Evolutionary conservation across 2,113 vertebrate species (phyloP), one percentile per base, ranked within the genome.

Genomic region (Apteryx owenii): DNA sequence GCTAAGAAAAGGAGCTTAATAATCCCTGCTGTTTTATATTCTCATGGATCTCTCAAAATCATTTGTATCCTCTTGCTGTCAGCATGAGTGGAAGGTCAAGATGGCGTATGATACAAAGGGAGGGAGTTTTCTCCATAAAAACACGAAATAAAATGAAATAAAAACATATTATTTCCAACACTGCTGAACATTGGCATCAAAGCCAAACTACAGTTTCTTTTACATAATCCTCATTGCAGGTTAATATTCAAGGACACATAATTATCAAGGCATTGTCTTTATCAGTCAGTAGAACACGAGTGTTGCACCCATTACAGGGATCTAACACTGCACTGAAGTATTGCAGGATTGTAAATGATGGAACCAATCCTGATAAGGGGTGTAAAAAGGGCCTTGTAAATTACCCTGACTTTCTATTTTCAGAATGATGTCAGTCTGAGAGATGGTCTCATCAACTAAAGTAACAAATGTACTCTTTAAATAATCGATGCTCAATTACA

Each of bases 401-500:
- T 94, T 88, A 86, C 64, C 40, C 88, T 85, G 90, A 58, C 66
- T 91, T 96, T 96, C 88, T 93, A 2, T 83, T 93, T 64, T 93
- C 36, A 50, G 76, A 66, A 54, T 83, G 26, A 62, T 94, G 90
- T 95, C 78, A 87, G 71, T 83, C 91, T 96, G 88, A 95, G 92
- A 93, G 85, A 93, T 73, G 54, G 48, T 77, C 68, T 96, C 93
- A 93, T 95, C 96, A 96, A 80, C 85, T 71, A 88, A 92, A 93
- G 91, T 69, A 95, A 88, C 78, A 90, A 91, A 75, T 85, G 62
- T 82, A 81, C 38, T 96, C 64, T 96, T 96, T 96, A 95, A 95
- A 91, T 95, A 96, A 95, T 95, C 62, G 2, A 95, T 97, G 94
- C 50, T 78, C 88, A 87, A 54, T 97, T 97, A 85, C 85, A 82